phyloP scores from a whole-genome alignment of 2,113 vertebrate species.

The Callaeas wilsoni region DNA sequence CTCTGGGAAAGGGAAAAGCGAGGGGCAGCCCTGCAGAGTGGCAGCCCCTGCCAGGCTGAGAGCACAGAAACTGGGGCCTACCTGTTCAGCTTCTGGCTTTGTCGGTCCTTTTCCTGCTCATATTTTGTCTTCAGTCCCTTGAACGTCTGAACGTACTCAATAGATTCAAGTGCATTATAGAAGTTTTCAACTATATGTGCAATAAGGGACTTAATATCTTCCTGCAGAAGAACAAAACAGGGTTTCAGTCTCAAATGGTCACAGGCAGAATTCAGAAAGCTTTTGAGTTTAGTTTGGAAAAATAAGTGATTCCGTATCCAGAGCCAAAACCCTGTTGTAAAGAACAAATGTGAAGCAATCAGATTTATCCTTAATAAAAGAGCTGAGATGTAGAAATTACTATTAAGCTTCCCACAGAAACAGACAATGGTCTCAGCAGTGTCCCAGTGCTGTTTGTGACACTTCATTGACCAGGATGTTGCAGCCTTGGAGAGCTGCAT shows the following conservation, averaged over 20 bases:
- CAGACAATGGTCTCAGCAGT: background rate
- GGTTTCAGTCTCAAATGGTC: conserved; percentile 17
- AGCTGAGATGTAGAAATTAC: background rate
- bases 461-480: background rate
- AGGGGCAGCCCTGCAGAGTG: background rate
- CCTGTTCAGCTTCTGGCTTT: conserved; percentile 68
- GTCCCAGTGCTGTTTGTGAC: background rate
- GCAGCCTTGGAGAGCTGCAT: background rate
- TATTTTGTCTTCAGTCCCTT: conserved; percentile 95
- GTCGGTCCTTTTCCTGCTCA: conserved; percentile 92
- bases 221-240: conserved; percentile 72
- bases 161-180: conserved; percentile 96
- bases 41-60: background rate
- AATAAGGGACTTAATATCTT: conserved; percentile 95
- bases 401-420: background rate
- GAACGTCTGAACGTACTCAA: conserved; percentile 97
- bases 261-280: background rate
- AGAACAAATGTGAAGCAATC: background rate
- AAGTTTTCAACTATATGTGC: conserved; percentile 98
- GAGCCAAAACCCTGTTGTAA: background rate
- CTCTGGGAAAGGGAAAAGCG: background rate
- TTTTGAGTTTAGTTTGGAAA: background rate
- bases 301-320: background rate
- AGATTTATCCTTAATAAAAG: background rate
- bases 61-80: background rate